These are phyloP conservation scores for Nebria ingens DNA, from an alignment of 1,140 invertebrate species.

Conservation along the genomic window DNA sequence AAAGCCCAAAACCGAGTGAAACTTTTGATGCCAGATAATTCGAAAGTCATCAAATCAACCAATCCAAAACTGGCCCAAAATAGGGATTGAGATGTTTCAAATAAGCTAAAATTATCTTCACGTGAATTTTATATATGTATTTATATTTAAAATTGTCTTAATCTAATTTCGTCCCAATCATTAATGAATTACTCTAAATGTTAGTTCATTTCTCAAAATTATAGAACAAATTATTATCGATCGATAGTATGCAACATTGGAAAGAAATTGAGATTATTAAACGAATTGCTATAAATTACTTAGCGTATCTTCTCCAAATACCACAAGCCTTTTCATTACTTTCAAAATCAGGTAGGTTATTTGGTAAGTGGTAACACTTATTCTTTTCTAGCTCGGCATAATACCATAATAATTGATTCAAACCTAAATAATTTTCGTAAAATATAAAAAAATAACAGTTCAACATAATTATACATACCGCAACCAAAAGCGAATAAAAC, in stretches of 20 bases:
- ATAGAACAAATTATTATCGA: too few relatives aligned
- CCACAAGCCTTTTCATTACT: slow-evolving; percentile 70
- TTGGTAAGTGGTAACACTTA: slow-evolving; percentile 66
- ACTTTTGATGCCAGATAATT: slow-evolving; percentile 74
- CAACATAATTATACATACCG: slow-evolving; percentile 43
- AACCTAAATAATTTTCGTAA: slow-evolving; percentile 36
- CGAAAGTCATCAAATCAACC: slow-evolving; percentile 76
- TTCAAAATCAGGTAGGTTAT: slow-evolving; percentile 61
- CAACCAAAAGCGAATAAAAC: slow-evolving; percentile 85
- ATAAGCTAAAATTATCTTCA: slow-evolving; percentile 70
- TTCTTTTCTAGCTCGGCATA: slow-evolving; percentile 82
- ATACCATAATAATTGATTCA: slow-evolving; percentile 92
- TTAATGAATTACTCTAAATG: too few relatives aligned
- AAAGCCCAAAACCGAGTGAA: slow-evolving; percentile 82
- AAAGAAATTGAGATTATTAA: slow-evolving; percentile 6
- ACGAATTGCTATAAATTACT: slow-evolving; percentile 43
- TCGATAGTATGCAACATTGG: too few relatives aligned
- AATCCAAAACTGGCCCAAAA: slow-evolving; percentile 93
- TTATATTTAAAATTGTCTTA: slow-evolving; percentile 4
- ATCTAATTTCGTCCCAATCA: too few relatives aligned
- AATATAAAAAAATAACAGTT: too few relatives aligned
- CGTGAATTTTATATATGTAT: too few relatives aligned
- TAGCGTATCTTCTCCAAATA: slow-evolving; percentile 77
- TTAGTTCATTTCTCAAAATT: too few relatives aligned
- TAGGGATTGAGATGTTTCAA: slow-evolving; percentile 86